phyloP scores from a whole-genome alignment of 2,888 invertebrate species.

The Archips xylosteana region DNA sequence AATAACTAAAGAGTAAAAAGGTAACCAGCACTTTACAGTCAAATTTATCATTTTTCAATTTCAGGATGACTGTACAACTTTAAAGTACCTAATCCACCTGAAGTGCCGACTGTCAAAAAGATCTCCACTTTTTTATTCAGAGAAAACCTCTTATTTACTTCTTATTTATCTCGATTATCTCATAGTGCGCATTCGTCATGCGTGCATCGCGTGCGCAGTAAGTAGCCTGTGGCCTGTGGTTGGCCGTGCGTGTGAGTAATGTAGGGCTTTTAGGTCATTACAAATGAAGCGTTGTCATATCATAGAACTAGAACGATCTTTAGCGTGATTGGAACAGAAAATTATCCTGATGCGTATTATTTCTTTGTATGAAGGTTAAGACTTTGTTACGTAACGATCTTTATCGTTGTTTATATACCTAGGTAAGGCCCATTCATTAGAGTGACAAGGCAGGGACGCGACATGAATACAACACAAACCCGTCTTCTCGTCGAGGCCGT shows the following conservation, averaged over 20 bases:
- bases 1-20: no score
- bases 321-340: background rate
- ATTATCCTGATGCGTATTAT: background rate
- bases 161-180: background rate
- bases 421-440: conserved; percentile 1
- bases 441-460: conserved; percentile 10
- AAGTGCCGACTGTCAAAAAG: background rate
- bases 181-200: background rate
- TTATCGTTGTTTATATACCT: background rate
- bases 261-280: conserved; percentile 30
- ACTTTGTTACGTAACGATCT: background rate
- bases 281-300: conserved; percentile 1
- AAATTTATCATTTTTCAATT: background rate
- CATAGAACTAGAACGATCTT: conserved; percentile 14
- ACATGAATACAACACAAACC: background rate
- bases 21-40: background rate
- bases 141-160: background rate
- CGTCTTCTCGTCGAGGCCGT: background rate
- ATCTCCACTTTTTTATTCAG: background rate
- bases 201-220: conserved; percentile 27
- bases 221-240: background rate
- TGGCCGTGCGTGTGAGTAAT: conserved; percentile 25
- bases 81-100: background rate
- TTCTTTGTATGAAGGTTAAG: background rate
- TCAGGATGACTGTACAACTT: background rate